Evolutionary conservation across 2,113 vertebrate genomes (phyloP).

Genomic region (Salminus brasiliensis): DNA sequence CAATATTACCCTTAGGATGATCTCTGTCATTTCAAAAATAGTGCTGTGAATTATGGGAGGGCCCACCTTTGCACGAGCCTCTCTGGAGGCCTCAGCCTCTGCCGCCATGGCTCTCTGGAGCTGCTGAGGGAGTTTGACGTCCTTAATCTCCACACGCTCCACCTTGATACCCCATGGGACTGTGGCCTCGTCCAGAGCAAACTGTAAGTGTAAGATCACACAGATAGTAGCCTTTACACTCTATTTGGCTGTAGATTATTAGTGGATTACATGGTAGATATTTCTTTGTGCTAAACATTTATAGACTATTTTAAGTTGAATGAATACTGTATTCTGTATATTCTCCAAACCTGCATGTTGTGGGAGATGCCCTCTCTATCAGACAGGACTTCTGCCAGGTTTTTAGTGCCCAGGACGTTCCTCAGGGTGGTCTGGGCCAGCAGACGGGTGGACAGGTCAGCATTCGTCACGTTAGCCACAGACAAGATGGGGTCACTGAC

Average conservation of each 20-base stretch:
- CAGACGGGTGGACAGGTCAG: conserved; percentile 78
- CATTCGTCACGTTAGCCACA: conserved; percentile 80
- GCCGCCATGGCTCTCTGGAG: conserved; percentile 89
- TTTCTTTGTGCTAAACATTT: too few species aligned
- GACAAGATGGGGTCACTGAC: conserved; percentile 80
- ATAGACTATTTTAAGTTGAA: neutral
- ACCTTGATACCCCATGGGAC: conserved; percentile 85
- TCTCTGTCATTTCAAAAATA: too few species aligned
- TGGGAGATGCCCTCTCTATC: conserved; percentile 83
- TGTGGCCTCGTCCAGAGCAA: conserved; percentile 76
- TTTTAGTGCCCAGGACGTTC: conserved; percentile 85
- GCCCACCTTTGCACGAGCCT: conserved; percentile 85
- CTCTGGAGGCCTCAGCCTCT: conserved; percentile 82
- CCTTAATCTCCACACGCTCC: conserved; percentile 86
- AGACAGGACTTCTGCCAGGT: conserved; percentile 81
- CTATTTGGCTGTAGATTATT: too few species aligned
- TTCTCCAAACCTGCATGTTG: conserved; percentile 77
- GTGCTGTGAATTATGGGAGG: neutral
- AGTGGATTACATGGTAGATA: too few species aligned
- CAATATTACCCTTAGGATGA: too few species aligned
- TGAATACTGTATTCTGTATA: too few species aligned
- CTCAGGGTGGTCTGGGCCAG: conserved; percentile 86
- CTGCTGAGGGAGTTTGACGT: conserved; percentile 82
- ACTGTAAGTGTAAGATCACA: conserved; percentile 66
- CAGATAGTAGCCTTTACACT: neutral